Evolutionary conservation across 2,888 invertebrate genomes (phyloP).

Genomic region (Sussaba pulchella): DNA sequence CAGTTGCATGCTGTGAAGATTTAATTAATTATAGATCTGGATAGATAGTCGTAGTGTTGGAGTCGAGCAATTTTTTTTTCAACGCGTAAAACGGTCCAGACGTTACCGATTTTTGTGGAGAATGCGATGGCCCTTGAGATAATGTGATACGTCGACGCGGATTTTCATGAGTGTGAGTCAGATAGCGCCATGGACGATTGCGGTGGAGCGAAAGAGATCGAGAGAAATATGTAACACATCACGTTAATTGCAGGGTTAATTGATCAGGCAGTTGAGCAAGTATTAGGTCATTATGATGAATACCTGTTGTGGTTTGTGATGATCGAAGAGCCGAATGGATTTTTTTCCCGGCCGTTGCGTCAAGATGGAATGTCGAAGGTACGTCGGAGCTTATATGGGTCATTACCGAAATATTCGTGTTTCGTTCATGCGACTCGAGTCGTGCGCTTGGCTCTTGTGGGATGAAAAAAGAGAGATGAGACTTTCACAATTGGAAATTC

Average conservation of each 20-base stretch:
- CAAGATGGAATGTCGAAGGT: slow-evolving; percentile 38
- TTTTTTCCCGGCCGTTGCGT: slow-evolving; percentile 19
- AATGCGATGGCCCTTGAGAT: no score
- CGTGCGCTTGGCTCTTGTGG: slow-evolving; percentile 11
- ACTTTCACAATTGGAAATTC: slow-evolving; percentile 71
- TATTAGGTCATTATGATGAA: no score
- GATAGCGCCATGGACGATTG: no score
- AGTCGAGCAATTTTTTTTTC: not conserved
- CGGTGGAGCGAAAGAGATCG: no score
- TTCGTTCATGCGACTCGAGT: slow-evolving; percentile 52
- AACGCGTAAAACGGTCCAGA: not conserved
- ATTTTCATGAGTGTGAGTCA: no score
- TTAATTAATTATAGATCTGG: not conserved
- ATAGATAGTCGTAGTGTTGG: not conserved
- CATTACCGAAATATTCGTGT: slow-evolving; percentile 28
- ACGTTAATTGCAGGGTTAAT: no score
- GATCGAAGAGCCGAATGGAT: not conserved
- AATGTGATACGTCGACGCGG: no score
- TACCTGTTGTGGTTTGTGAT: not conserved
- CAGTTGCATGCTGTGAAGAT: not conserved
- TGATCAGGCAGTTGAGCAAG: no score
- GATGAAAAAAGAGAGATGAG: slow-evolving; percentile 35
- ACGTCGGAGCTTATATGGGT: not conserved
- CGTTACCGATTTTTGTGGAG: slow-evolving; percentile 1
- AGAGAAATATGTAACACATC: no score